phyloP scores from a whole-genome alignment of 1,140 invertebrate species.

The Drosophila jambulina region DNA sequence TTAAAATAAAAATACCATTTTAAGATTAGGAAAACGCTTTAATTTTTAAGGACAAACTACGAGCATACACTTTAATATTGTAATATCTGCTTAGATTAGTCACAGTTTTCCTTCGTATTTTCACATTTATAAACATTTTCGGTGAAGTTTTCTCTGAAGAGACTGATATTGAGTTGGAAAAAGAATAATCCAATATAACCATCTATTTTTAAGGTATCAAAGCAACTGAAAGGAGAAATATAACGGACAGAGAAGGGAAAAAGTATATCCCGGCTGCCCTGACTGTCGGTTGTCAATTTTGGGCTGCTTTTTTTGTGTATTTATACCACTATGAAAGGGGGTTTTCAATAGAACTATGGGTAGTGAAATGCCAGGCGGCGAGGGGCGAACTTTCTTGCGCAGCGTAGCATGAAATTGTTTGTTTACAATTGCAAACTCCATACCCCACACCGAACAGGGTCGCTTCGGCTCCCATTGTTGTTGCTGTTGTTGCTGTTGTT shows the following conservation, averaged over 20 bases:
- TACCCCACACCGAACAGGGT: conserved; percentile 4
- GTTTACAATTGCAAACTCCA: conserved; percentile 72
- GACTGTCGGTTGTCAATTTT: conserved; percentile 72
- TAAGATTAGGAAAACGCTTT: neutral
- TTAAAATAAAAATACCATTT: neutral
- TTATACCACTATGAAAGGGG: conserved; percentile 16
- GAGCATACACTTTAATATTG: neutral
- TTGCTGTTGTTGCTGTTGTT: conserved; percentile 26
- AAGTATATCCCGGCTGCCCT: conserved; percentile 55
- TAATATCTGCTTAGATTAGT: neutral
- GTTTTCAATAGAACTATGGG: conserved; percentile 41
- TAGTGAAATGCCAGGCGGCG: neutral
- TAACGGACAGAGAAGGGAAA: neutral
- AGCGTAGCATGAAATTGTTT: conserved; percentile 79
- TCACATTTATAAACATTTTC: neutral
- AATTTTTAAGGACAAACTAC: neutral
- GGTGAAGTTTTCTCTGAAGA: neutral
- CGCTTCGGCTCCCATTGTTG: conserved; percentile 11
- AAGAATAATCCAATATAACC: neutral
- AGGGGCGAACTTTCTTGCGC: conserved; percentile 60
- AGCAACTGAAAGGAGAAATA: neutral
- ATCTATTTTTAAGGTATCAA: neutral
- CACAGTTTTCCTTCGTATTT: neutral
- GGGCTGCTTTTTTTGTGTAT: conserved; percentile 13
- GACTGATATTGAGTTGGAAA: neutral